These are phyloP conservation scores for Aelia acuminata DNA, from an alignment of 2,888 invertebrate genomes.

Conservation along the genomic window DNA sequence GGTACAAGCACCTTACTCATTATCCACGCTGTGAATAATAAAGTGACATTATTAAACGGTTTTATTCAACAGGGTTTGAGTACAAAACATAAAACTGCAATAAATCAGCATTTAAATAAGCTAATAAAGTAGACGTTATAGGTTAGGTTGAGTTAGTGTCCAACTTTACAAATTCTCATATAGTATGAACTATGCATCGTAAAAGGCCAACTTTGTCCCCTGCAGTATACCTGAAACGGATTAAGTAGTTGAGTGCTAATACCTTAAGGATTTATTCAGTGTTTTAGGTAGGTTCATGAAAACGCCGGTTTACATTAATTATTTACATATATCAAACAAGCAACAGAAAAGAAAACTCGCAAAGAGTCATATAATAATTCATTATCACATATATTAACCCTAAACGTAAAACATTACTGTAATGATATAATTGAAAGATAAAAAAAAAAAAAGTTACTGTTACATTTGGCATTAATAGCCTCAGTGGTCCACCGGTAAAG, in stretches of 20 bases:
- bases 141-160: slow-evolving; percentile 18
- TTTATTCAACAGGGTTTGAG: background rate
- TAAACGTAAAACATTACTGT: too few species aligned
- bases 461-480: too few species aligned
- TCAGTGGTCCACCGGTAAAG: too few species aligned
- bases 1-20: background rate
- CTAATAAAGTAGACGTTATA: slow-evolving; percentile 29
- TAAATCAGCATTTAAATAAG: slow-evolving; percentile 48
- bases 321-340: background rate
- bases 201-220: slow-evolving; percentile 39
- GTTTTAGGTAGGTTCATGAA: background rate
- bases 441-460: too few species aligned
- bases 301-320: background rate
- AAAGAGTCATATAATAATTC: too few species aligned
- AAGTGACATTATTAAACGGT: background rate
- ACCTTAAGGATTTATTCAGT: slow-evolving; percentile 33
- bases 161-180: slow-evolving; percentile 48
- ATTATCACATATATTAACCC: too few species aligned
- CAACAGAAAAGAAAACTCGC: too few species aligned
- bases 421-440: too few species aligned
- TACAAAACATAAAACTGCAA: slow-evolving; percentile 22
- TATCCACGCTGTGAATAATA: background rate
- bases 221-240: slow-evolving; percentile 33
- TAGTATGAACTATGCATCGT: slow-evolving; percentile 31
- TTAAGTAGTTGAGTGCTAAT: slow-evolving; percentile 30